Base-by-base conservation (phyloP, 2,797 vertebrate genomes). In the Tokudaia muenninki region DNA sequence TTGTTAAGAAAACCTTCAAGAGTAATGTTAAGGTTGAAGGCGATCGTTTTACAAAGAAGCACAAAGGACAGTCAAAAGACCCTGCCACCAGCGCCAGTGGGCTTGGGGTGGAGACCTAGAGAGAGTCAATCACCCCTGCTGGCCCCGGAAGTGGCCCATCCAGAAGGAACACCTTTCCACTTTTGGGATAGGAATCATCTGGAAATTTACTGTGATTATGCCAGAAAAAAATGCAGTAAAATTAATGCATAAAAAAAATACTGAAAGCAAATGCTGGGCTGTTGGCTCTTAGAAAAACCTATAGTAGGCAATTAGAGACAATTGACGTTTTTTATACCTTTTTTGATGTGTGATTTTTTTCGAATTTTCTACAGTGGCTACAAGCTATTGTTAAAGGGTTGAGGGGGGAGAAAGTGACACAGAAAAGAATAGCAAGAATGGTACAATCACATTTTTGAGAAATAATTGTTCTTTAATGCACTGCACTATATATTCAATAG, bases 11-110 rank as follows among this genome's bases (percentile, higher is more conserved):
- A 94, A 95, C 50, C 97, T 47, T 90, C 37, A 22, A 65, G 74
- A 92, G 70, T 29, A 52, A 52, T 12, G 2, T 55, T 17, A 57
- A 44, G 74, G 95, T n/a, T 37, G 72, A 97, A 96, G 65, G 70
- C 86, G 95, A 96, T 97, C 96, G 31, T 59, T 97, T 98, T n/a
- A 70, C 34, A 97, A 96, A 96, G 95, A 98, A 97, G 83, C 13
- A 61, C 87, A 89, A 77, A 57, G 88, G 92, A 90, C 80, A 80
- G 97, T 97, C 94, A 94, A 86, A 90, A 97, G 88, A n/a, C 74
- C 97, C 94, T 50, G 17, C 21, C 96, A 22, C 91, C 95, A 77
- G 94, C 84, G 96, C 94, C 70, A 61, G 21, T 1, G 9, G 19
- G 34, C 90, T 80, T 65, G 77, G 77, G 34, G 63, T 79, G 87